Conservation (phyloP, 1,140 invertebrate species). For the Oryctes rhinoceros region DNA sequence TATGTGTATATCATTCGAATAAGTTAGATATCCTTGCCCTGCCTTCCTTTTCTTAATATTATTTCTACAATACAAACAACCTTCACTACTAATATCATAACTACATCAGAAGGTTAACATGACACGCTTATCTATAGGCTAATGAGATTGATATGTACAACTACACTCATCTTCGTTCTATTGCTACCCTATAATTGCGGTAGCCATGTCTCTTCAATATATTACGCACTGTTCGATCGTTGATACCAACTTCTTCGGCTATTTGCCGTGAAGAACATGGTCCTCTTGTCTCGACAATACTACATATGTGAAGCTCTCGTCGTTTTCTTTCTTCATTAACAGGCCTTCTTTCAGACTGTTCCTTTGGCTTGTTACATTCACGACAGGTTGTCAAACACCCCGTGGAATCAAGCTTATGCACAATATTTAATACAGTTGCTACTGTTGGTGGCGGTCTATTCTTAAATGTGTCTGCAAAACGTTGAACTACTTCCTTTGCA, state of each 20-base stretch:
- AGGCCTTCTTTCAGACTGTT: not conserved
- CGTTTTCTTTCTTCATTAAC: not conserved
- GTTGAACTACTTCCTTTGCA: not conserved
- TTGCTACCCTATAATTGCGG: not conserved
- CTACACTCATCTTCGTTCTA: no score
- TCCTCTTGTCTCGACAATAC: not conserved
- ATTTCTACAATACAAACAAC: no score
- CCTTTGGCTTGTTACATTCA: not conserved
- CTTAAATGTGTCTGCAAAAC: not conserved
- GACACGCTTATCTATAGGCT: no score
- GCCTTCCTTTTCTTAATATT: no score
- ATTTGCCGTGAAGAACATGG: not conserved
- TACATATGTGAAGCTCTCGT: not conserved
- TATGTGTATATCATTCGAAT: no score
- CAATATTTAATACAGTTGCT: not conserved
- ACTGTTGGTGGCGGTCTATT: not conserved
- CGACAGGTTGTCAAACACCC: not conserved
- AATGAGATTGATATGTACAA: no score
- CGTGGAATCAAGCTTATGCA: not conserved
- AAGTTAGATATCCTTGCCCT: no score
- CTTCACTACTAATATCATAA: no score
- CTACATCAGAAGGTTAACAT: no score
- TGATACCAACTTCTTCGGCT: not conserved
- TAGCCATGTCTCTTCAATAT: constrained; percentile 7
- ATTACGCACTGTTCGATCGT: not conserved